Base-by-base conservation (phyloP, 2,888 invertebrate species). In the Linhomoeus sp. region DNA sequence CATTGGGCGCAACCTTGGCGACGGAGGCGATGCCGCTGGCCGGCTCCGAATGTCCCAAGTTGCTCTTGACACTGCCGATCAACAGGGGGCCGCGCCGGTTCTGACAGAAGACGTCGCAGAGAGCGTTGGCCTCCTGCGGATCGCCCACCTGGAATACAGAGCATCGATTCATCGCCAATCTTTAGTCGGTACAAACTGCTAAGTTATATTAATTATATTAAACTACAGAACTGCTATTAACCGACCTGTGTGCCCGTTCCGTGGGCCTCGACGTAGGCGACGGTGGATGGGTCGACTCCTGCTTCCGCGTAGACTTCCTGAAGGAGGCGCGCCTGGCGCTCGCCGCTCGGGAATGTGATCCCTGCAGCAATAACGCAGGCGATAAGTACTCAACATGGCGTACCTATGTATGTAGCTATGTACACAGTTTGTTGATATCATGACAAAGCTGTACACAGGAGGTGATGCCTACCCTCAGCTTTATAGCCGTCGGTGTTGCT, bases 21-120 rank as follows among this genome's bases (percentile, higher is more conserved):
- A 48, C 25, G 17, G 23, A 20, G 19, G 29, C 5, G 2, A 48
- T 17, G 12, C 67, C 68, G 46, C 67, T 66, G 17, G 67, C 65
- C 20, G 87, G 82, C 69, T 92, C 92, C 2, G 87, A 79, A 66
- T 92, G 92, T 1, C 92, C 92, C 85, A 90, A 87, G 69, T 90
- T 92, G 19, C 86, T 86, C 67, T 92, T 92, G 0, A 88, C 82
- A 0, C 90, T 88, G n/a, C 92, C 92, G 58, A 92, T 77, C 40
- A 87, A 67, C 42, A 92, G 72, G 9, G 88, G 86, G 1, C 24
- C 69, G 49, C 73, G 72, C 36, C 86, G 76, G 49, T 29, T 9
- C 20, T 78, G 77, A 69, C 86, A 86, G 70, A 86, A 85, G 50
- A 83, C 74, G 51, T 85, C 82, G 23, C 14, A 0, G 53, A 92